Percentiles rank a stretch among this genome's conserved stretches.
These are phyloP conservation scores for Eupithecia subumbrata DNA, from an alignment of 2,888 invertebrate species.

Conservation along the genomic window DNA sequence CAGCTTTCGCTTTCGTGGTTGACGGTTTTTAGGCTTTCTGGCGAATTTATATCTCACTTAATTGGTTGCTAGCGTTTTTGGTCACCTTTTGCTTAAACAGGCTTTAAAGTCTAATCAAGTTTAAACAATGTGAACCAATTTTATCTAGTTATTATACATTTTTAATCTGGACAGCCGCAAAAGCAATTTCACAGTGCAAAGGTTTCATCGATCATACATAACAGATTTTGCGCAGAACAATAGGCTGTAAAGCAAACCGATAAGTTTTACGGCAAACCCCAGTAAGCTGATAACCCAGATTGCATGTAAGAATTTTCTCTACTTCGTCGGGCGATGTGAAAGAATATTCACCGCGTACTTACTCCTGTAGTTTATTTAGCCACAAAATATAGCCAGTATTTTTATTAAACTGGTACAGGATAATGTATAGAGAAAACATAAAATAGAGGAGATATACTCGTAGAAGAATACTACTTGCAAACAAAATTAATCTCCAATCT, in stretches of 20 bases:
- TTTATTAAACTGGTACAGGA: background rate
- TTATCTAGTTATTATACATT: background rate
- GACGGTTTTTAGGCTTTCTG: background rate
- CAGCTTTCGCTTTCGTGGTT: no score
- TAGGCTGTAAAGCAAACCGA: slow-evolving; percentile 72
- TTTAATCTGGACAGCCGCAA: slow-evolving; percentile 21
- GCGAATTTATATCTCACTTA: background rate
- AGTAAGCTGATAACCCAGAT: slow-evolving; percentile 77
- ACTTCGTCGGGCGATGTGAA: slow-evolving; percentile 6
- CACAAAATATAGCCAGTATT: background rate
- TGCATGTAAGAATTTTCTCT: slow-evolving; percentile 36
- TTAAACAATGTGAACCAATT: background rate
- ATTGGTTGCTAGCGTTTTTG: background rate
- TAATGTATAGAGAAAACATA: background rate
- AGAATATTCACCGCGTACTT: slow-evolving; percentile 15
- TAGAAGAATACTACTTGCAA: background rate
- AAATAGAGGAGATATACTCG: background rate
- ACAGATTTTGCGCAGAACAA: slow-evolving; percentile 66
- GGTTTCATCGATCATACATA: slow-evolving; percentile 54
- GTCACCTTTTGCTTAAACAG: background rate
- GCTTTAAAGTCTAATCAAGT: background rate
- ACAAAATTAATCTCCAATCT: background rate
- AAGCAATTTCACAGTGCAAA: slow-evolving; percentile 25
- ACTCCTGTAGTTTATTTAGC: background rate
- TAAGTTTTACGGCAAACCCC: slow-evolving; percentile 71